Conservation (phyloP, 2,113 vertebrate genomes). For the Rhea pennata region DNA sequence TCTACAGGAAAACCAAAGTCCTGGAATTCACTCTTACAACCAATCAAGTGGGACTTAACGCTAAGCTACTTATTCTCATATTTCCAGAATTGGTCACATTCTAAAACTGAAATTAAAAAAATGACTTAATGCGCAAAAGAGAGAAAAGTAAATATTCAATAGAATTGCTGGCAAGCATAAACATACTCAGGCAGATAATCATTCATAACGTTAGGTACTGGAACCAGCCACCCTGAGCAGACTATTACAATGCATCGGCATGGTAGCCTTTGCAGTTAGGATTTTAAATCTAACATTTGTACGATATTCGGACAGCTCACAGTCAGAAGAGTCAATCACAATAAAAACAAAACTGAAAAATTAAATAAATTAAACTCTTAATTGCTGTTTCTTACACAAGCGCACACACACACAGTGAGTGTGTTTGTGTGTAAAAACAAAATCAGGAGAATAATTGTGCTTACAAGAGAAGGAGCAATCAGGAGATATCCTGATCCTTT, state of each 20-base stretch:
- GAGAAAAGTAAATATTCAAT: background rate
- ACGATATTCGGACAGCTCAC: background rate
- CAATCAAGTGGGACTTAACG: background rate
- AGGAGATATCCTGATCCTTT: background rate
- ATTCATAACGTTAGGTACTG: background rate
- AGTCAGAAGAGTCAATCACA: background rate
- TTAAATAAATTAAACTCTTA: too few relatives aligned
- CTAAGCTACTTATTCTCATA: background rate
- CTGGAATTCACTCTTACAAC: background rate
- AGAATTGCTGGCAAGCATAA: background rate
- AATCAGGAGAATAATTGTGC: background rate
- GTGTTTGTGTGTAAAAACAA: too few relatives aligned
- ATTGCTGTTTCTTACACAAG: background rate
- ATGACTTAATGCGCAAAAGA: background rate
- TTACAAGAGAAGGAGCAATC: background rate
- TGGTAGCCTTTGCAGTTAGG: background rate
- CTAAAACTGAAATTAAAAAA: background rate
- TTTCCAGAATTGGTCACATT: background rate
- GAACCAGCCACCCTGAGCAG: background rate
- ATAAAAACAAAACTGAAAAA: background rate
- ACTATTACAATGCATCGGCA: background rate
- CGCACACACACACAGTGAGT: too few relatives aligned
- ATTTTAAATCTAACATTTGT: background rate
- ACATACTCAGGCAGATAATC: background rate
- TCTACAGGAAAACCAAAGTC: background rate